Conservation (phyloP, 1,140 invertebrate genomes). For the Heliconius nattereri region DNA sequence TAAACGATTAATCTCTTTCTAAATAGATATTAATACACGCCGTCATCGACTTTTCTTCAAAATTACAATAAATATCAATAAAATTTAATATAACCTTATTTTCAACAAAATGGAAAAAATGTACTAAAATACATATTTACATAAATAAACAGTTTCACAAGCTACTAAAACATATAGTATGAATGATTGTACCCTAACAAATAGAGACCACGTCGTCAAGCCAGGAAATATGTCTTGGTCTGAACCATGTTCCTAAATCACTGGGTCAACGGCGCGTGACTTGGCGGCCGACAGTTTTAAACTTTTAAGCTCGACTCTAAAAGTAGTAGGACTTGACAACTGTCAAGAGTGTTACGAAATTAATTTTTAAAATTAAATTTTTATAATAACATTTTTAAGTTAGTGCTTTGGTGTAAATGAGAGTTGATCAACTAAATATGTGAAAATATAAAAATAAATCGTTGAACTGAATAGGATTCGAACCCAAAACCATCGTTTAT, state of each 20-base stretch:
- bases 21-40: too few species aligned
- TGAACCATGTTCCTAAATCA: conserved; percentile 41
- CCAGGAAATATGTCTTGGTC: conserved; percentile 39
- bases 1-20: too few species aligned
- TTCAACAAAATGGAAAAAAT: neutral
- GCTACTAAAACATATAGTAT: neutral
- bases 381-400: neutral
- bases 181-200: conserved; percentile 25
- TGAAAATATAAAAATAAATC: too few species aligned
- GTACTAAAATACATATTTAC: neutral
- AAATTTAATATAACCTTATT: neutral
- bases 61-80: too few species aligned
- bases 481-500: too few species aligned
- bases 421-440: too few species aligned
- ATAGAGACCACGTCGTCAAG: conserved; percentile 34
- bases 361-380: conserved; percentile 18
- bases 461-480: too few species aligned
- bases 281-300: conserved; percentile 40
- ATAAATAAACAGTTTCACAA: neutral
- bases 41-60: too few species aligned
- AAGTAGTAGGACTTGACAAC: conserved; percentile 34
- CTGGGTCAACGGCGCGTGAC: conserved; percentile 41
- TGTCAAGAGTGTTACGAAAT: conserved; percentile 17
- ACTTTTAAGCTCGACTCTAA: conserved; percentile 35
- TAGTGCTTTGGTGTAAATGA: neutral